Conservation (phyloP, 2,888 invertebrate species). For the Leucania comma region DNA sequence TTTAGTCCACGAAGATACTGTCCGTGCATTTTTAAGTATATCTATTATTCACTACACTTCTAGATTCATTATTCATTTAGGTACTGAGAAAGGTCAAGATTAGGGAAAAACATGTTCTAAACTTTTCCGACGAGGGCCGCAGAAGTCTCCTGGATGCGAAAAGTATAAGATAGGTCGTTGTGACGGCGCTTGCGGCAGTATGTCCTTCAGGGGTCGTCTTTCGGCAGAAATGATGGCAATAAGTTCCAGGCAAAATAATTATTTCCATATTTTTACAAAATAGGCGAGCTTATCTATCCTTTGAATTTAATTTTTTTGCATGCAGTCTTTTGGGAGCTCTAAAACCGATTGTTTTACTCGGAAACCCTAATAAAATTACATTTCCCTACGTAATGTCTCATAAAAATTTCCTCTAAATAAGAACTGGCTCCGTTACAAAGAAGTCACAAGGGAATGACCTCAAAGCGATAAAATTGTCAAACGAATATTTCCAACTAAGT, state of each 20-base stretch:
- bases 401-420: slow-evolving; percentile 1
- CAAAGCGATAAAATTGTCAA: slow-evolving; percentile 16
- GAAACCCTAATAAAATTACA: slow-evolving; percentile 11
- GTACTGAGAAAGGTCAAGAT: not conserved
- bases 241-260: not conserved
- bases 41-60: not conserved
- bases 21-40: not conserved
- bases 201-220: not conserved
- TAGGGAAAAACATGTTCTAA: too few relatives aligned
- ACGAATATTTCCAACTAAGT: slow-evolving; percentile 1
- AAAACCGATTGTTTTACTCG: not conserved
- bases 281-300: not conserved
- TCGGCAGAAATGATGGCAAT: not conserved
- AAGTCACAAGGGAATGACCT: slow-evolving; percentile 17
- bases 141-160: not conserved
- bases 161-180: not conserved
- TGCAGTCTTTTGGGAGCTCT: not conserved
- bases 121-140: not conserved
- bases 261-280: not conserved
- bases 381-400: not conserved
- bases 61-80: not conserved
- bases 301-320: not conserved
- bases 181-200: not conserved
- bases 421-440: not conserved
- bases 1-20: not conserved